Conservation (phyloP, 2,888 invertebrate species). For the Hipparchia semele region DNA sequence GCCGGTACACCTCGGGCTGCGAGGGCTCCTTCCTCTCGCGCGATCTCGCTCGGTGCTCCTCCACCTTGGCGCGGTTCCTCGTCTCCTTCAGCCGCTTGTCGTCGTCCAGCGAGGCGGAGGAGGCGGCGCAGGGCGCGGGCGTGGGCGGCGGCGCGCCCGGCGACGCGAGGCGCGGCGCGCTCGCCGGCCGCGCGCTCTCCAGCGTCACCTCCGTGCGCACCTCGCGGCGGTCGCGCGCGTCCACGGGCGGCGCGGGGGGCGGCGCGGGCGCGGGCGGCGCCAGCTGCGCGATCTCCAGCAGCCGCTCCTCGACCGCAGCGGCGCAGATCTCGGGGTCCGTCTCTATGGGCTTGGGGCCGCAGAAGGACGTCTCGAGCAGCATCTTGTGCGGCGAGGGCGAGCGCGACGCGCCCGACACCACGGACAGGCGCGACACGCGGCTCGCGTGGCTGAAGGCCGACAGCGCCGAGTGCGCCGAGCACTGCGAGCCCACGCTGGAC, state of each 20-base stretch:
- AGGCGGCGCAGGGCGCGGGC: conserved; percentile 34
- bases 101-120: conserved; percentile 46
- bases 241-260: conserved; percentile 41
- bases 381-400: conserved; percentile 96
- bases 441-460: conserved; percentile 65
- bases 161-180: conserved; percentile 43
- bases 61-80: conserved; percentile 57
- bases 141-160: conserved; percentile 38
- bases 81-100: conserved; percentile 65
- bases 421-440: conserved; percentile 69
- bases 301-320: conserved; percentile 73
- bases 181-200: conserved; percentile 49
- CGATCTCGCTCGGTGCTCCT: conserved; percentile 62
- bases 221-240: conserved; percentile 64
- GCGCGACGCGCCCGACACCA: conserved; percentile 83
- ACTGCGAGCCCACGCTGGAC: conserved; percentile 92
- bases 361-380: conserved; percentile 95
- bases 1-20: conserved; percentile 61
- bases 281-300: conserved; percentile 69
- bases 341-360: conserved; percentile 90
- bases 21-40: conserved; percentile 60
- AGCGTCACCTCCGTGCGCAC: conserved; percentile 69
- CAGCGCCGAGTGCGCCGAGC: conserved; percentile 83
- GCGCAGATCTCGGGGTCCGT: conserved; percentile 76
- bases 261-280: conserved; percentile 23